Evolutionary conservation across 2,113 vertebrate species (phyloP), one percentile per base, ranked within the genome.

Genomic region (Eurypyga helias): DNA sequence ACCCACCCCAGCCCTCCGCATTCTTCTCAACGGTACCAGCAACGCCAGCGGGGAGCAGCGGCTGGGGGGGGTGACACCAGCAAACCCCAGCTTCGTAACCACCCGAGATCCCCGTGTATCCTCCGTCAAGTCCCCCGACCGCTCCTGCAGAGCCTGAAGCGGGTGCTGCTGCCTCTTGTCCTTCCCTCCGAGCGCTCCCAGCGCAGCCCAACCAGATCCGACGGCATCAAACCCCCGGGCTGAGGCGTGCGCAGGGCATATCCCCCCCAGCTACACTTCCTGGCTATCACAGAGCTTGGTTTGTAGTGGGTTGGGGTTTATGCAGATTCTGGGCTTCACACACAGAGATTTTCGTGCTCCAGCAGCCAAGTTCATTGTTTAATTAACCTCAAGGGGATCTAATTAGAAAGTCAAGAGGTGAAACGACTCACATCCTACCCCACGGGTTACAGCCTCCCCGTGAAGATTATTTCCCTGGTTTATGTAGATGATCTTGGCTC

Each of bases 391-490:
- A 21, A 58, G 91, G 86, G 67, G 76, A 93, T 89, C 77, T 62
- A 87, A 93, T 93, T 89, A 95, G 58, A 66, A 61, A 93, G 87
- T 57, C 87, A 89, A 87, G 90, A 96, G 88, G 91, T 78, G 85
- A 89, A 89, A 78, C 51, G 19, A 11, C 64, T 89, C 60, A 0
- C 67, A 46, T 73, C 31, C 81, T 48, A 73, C 78, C 55, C 84
- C 87, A 29, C 7, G 18, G 92, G 90, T 62, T 70, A 34, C 11
- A 91, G 75, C 67, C 92, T 89, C 60, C 51, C 77, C 28, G n/a
- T 1, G 16, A 83, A 61, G 87, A 91, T 13, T 4, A 43, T 81
- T 87, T 52, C 81, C 23, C 25, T 70, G 83, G 49, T 87, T 81
- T 61, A 48, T 70, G 92, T 0, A 46, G 84, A 87, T 70, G 65